phyloP scores from a whole-genome alignment of 2,888 invertebrate species.

The Criorhina ranunculi region DNA sequence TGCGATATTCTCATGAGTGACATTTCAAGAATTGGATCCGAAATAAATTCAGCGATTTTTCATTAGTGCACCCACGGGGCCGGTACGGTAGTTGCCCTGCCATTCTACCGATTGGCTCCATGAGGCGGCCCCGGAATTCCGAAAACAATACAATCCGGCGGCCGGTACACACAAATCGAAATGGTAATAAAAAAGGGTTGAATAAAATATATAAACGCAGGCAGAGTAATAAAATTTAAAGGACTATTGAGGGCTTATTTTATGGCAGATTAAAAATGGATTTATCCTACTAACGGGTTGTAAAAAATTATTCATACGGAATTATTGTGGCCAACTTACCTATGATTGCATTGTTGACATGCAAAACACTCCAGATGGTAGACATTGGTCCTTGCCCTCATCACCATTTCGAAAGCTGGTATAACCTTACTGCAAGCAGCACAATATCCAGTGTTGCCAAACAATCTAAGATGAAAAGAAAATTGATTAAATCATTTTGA shows the following conservation, averaged over 20 bases:
- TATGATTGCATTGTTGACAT: constrained; percentile 99
- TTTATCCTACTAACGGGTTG: constrained; percentile 76
- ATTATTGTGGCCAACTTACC: constrained; percentile 87
- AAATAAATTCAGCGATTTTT: constrained; percentile 82
- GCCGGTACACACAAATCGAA: constrained; percentile 68
- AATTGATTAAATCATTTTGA: too few species aligned
- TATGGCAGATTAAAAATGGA: constrained; percentile 81
- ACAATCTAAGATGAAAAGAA: constrained; percentile 87
- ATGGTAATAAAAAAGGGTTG: constrained; percentile 75
- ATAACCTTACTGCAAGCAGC: constrained; percentile 99
- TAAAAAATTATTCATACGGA: too few species aligned
- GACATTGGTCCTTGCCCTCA: constrained; percentile 98
- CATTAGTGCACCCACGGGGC: constrained; percentile 77
- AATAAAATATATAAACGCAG: constrained; percentile 73
- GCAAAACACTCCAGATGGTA: constrained; percentile 99
- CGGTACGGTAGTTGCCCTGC: constrained; percentile 60
- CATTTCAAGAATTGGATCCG: constrained; percentile 83
- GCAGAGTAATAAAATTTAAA: constrained; percentile 81
- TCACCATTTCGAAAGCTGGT: constrained; percentile 99
- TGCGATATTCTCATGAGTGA: constrained; percentile 82
- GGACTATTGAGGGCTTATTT: constrained; percentile 80
- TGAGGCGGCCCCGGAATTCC: constrained; percentile 50
- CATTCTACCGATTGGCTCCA: constrained; percentile 70
- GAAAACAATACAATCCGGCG: constrained; percentile 62
- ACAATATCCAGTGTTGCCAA: constrained; percentile 98